Evolutionary conservation across 1,140 invertebrate genomes (phyloP).

Genomic region (Lethrus apterus): DNA sequence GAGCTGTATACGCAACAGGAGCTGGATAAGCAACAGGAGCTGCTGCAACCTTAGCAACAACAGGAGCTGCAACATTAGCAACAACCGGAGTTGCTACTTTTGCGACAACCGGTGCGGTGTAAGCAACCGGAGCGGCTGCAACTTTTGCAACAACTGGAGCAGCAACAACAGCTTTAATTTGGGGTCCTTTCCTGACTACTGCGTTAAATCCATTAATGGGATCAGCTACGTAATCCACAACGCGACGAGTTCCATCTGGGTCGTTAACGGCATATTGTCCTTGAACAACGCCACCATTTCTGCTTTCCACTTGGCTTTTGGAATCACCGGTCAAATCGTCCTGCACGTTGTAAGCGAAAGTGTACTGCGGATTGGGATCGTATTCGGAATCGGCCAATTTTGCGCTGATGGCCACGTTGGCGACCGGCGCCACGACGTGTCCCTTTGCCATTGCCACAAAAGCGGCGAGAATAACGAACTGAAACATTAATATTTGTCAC

Average conservation of each 20-base stretch:
- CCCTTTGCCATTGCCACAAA: slow-evolving; percentile 7
- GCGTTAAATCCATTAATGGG: slow-evolving; percentile 47
- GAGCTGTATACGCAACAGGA: background rate
- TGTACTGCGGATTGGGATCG: slow-evolving; percentile 46
- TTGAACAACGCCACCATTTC: slow-evolving; percentile 53
- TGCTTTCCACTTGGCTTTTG: slow-evolving; percentile 48
- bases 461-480: slow-evolving; percentile 8
- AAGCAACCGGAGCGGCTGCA: slow-evolving; percentile 16
- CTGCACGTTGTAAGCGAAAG: slow-evolving; percentile 48
- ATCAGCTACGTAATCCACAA: slow-evolving; percentile 59
- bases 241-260: slow-evolving; percentile 54
- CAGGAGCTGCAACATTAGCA: slow-evolving; percentile 3
- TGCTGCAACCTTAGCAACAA: slow-evolving; percentile 1
- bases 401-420: slow-evolving; percentile 17
- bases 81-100: slow-evolving; percentile 8
- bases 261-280: slow-evolving; percentile 55
- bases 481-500: slow-evolving; percentile 1
- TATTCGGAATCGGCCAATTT: slow-evolving; percentile 30
- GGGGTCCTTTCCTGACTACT: slow-evolving; percentile 36
- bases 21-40: background rate
- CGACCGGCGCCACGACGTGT: slow-evolving; percentile 11
- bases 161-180: slow-evolving; percentile 18
- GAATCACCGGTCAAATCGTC: slow-evolving; percentile 50
- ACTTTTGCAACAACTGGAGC: slow-evolving; percentile 31
- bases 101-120: slow-evolving; percentile 7